phyloP scores from a whole-genome alignment of 2,888 invertebrate genomes.

The Minunthozetes semirufus region DNA sequence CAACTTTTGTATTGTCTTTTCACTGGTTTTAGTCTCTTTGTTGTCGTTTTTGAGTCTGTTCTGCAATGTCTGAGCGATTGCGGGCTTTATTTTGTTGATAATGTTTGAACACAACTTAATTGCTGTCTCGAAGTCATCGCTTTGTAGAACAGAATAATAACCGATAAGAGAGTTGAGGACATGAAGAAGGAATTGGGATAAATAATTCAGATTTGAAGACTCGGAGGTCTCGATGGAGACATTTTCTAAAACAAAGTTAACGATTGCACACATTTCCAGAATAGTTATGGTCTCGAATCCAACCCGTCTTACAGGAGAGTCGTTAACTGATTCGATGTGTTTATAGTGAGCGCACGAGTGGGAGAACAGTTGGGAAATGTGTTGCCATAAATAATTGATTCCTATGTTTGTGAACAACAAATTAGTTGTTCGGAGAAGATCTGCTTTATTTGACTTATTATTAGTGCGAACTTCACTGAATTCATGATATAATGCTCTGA shows the following conservation, averaged over 20 bases:
- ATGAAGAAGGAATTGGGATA: constrained; percentile 32
- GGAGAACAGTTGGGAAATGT: constrained; percentile 28
- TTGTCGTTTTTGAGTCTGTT: constrained; percentile 5
- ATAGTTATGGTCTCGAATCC: constrained; percentile 51
- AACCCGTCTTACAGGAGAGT: constrained; percentile 51
- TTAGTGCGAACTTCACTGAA: constrained; percentile 18
- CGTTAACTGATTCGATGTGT: constrained; percentile 1
- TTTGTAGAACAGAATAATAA: neutral
- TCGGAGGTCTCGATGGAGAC: constrained; percentile 23
- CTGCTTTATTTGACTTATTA: constrained; percentile 46
- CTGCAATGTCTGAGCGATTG: constrained; percentile 32
- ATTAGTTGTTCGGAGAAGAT: constrained; percentile 74
- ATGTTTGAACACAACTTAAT: constrained; percentile 32
- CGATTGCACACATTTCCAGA: constrained; percentile 64
- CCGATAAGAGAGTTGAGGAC: neutral
- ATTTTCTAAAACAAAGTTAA: constrained; percentile 64
- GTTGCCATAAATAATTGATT: constrained; percentile 71
- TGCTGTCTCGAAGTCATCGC: constrained; percentile 26
- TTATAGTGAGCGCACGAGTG: constrained; percentile 23
- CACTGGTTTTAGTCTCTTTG: neutral
- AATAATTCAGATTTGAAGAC: constrained; percentile 20
- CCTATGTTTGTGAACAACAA: constrained; percentile 73
- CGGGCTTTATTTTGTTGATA: constrained; percentile 29
- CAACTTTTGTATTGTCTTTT: neutral
- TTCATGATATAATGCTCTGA: constrained; percentile 35